These are phyloP conservation scores for Cryptosula pallasiana DNA, from an alignment of 2,888 invertebrate species.

Conservation along the genomic window DNA sequence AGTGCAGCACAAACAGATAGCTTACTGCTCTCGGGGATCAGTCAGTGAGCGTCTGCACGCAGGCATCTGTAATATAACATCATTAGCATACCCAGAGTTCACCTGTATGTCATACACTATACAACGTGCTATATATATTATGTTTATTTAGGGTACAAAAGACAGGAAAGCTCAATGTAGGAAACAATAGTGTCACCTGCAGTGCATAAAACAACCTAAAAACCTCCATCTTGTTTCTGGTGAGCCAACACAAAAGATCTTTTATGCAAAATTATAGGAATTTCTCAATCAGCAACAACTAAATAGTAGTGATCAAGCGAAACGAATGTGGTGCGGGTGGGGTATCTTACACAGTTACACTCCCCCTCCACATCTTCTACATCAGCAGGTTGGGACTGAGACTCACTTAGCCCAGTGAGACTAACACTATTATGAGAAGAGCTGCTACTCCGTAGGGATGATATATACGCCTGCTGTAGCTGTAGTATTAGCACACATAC, in stretches of 20 bases:
- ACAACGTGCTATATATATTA: too few relatives aligned
- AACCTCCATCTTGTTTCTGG: too few relatives aligned
- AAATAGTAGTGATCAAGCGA: background rate
- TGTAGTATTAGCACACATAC: background rate
- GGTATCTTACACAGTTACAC: slow-evolving; percentile 1
- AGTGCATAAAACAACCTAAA: too few relatives aligned
- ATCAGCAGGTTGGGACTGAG: background rate
- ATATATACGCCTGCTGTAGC: slow-evolving; percentile 1
- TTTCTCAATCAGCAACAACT: background rate
- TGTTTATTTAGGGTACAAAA: too few relatives aligned
- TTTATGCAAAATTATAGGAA: too few relatives aligned
- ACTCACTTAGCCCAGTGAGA: background rate
- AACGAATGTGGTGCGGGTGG: background rate
- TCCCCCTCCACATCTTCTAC: background rate
- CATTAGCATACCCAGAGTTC: too few relatives aligned
- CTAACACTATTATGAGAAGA: background rate
- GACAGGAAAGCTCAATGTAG: too few relatives aligned
- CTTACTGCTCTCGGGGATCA: slow-evolving; percentile 13
- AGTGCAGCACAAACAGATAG: too few relatives aligned
- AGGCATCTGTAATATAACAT: slow-evolving; percentile 13
- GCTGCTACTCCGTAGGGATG: background rate
- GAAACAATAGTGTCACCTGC: too few relatives aligned
- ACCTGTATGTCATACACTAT: too few relatives aligned
- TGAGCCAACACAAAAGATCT: too few relatives aligned
- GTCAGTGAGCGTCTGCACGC: background rate